phyloP scores from a whole-genome alignment of 2,888 invertebrate genomes.

The Acleris holmiana region DNA sequence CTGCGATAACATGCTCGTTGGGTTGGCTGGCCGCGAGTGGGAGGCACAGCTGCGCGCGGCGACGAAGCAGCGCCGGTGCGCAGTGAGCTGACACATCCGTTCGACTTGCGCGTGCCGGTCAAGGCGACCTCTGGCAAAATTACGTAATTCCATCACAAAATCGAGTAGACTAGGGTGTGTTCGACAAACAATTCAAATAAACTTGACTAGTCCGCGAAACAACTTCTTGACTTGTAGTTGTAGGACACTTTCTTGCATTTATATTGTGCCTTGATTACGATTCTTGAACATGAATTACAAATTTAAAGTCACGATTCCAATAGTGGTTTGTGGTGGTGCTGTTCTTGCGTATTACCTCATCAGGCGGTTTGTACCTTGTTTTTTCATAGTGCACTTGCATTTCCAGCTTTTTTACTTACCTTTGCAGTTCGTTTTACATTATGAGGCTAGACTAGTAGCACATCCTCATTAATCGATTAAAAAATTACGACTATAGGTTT shows the following conservation, averaged over 20 bases:
- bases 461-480: neutral
- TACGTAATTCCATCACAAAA: conserved; percentile 80
- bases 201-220: conserved; percentile 63
- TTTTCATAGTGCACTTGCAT: conserved; percentile 39
- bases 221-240: conserved; percentile 55
- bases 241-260: conserved; percentile 49
- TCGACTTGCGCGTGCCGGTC: conserved; percentile 81
- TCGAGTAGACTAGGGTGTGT: conserved; percentile 77
- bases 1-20: conserved; percentile 72
- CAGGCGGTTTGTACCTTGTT: conserved; percentile 75
- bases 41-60: conserved; percentile 74
- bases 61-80: conserved; percentile 71
- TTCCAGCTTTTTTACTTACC: conserved; percentile 18
- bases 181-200: conserved; percentile 64
- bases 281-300: conserved; percentile 76
- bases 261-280: conserved; percentile 52
- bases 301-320: conserved; percentile 78
- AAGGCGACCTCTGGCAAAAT: conserved; percentile 80
- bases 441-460: neutral
- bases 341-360: conserved; percentile 82
- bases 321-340: conserved; percentile 81
- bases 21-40: conserved; percentile 70
- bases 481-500: neutral
- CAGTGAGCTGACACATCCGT: conserved; percentile 81
- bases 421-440: conserved; percentile 4